A percentile compares a stretch with the other conserved stretches of the same genome.
phyloP scores from a whole-genome alignment of 2,888 invertebrate species.

The Ophion ventricosus region DNA sequence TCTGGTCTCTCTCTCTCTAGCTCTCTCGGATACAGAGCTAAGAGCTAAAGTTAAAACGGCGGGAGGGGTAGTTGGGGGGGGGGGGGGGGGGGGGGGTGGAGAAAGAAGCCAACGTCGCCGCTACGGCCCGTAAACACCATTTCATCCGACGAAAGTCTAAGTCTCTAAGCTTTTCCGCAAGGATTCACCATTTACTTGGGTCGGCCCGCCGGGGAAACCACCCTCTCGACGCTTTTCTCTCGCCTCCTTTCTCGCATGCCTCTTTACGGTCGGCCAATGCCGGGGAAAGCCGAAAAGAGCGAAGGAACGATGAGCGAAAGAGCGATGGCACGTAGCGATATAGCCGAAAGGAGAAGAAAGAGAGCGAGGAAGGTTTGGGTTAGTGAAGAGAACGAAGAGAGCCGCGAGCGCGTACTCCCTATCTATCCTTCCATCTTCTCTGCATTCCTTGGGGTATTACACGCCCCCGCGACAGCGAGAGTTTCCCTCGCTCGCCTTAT shows the following conservation, averaged over 20 bases:
- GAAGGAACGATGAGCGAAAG: conserved; percentile 38
- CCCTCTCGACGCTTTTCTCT: conserved; percentile 63
- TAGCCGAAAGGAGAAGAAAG: conserved; percentile 46
- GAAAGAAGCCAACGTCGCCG: conserved; percentile 60
- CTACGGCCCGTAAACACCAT: conserved; percentile 76
- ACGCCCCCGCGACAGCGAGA: conserved; percentile 75
- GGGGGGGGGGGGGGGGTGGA: conserved; percentile 45
- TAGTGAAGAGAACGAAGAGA: conserved; percentile 58
- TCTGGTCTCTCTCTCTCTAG: conserved; percentile 12
- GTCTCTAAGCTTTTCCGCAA: conserved; percentile 80
- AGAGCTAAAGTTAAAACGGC: conserved; percentile 32
- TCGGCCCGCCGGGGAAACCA: conserved; percentile 64
- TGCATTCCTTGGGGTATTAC: conserved; percentile 83
- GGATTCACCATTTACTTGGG: conserved; percentile 76
- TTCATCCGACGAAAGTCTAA: conserved; percentile 78
- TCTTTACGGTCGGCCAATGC: conserved; percentile 50
- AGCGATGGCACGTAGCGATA: conserved; percentile 15
- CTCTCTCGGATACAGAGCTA: conserved; percentile 25
- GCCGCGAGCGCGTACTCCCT: conserved; percentile 73
- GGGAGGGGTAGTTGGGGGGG: conserved; percentile 19
- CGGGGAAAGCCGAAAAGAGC: conserved; percentile 27
- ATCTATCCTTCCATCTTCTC: conserved; percentile 82
- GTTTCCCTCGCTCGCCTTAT: conserved; percentile 62
- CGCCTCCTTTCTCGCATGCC: conserved; percentile 52
- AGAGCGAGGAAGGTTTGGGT: conserved; percentile 47